Base-by-base conservation (phyloP, 2,113 vertebrate species). In the Ptyas mucosa region DNA sequence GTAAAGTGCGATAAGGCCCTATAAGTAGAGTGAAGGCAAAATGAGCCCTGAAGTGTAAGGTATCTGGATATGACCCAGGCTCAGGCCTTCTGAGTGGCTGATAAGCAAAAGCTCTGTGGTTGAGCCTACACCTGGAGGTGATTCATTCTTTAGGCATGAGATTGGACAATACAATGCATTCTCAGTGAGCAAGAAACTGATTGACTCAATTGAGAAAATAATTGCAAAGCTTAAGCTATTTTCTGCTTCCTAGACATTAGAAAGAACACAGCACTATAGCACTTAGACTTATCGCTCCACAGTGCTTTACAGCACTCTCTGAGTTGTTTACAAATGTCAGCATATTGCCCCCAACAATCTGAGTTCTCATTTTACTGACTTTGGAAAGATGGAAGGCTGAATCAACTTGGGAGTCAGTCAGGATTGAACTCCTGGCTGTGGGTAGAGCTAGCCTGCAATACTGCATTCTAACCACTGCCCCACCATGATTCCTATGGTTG, bases 31-130 rank as follows among this genome's bases (percentile, higher is more conserved):
- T 1, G 23, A 11, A 55, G n/a, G 34, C 20, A 89, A 88, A 91
- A 26, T 0, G 8, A 57, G 6, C 2, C 51, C 7, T 3, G 39
- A 29, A 86, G 46, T 88, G 51, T 12, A 90, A 93, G 89, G 61
- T 64, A 49, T 91, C 75, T 89, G 90, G 93, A 91, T 88, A 86
- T 58, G 87, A 93, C 75, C 55, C 75, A 89, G 75, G 43, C 69
- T 81, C 55, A 87, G 20, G 23, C 34, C 24, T 53, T 57, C 18
- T 61, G 43, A 88, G 86, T 75, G 39, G 54, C 54, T 69, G 90
- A 93, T 93, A 93, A 93, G 87, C 54, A 91, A 91, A 69, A 39
- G 26, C 51, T 54, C 18, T 3, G 64, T 93, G 53, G 52, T 75
- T 93, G 46, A 91, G 39, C 46, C 29, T 52, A 12, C 21, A n/a